Percentiles rank a stretch among this genome's conserved stretches.
Evolutionary conservation across 2,888 invertebrate species (phyloP).

Genomic region (Suillia variegata): DNA sequence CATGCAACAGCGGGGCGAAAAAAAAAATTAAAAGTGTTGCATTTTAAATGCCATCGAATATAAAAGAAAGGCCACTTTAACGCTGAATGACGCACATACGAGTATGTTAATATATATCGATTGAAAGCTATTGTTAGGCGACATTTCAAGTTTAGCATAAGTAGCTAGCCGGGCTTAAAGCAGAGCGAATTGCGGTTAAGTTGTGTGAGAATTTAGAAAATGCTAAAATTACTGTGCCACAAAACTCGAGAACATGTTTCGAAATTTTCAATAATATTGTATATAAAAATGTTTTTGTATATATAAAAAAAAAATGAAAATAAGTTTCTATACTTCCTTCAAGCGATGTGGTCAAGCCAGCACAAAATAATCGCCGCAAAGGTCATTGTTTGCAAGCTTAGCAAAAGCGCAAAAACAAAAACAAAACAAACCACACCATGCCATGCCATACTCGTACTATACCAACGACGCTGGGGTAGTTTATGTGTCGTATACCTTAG

Average conservation of each 20-base stretch:
- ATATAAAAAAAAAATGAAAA: too few relatives aligned
- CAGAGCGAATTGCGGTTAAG: too few relatives aligned
- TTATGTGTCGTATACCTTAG: background rate
- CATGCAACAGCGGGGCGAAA: background rate
- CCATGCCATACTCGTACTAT: background rate
- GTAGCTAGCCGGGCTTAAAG: background rate
- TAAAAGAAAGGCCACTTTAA: background rate
- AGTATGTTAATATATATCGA: constrained; percentile 1
- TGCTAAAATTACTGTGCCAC: too few relatives aligned
- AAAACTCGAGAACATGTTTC: too few relatives aligned
- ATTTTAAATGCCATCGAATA: background rate
- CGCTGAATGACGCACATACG: too few relatives aligned
- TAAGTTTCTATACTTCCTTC: too few relatives aligned
- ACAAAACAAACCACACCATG: too few relatives aligned
- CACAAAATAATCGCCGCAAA: constrained; percentile 33
- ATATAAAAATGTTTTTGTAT: too few relatives aligned
- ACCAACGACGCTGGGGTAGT: background rate
- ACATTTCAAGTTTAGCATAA: background rate
- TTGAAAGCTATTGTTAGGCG: background rate
- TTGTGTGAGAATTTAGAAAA: too few relatives aligned
- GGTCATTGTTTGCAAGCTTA: constrained; percentile 55
- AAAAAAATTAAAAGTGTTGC: constrained; percentile 2
- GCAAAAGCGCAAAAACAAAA: too few relatives aligned
- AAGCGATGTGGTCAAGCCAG: too few relatives aligned
- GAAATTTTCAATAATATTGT: too few relatives aligned